A percentile compares a stretch with the other conserved stretches of the same genome.
Conservation (phyloP, 2,888 invertebrate species). For the Volucella zonaria region DNA sequence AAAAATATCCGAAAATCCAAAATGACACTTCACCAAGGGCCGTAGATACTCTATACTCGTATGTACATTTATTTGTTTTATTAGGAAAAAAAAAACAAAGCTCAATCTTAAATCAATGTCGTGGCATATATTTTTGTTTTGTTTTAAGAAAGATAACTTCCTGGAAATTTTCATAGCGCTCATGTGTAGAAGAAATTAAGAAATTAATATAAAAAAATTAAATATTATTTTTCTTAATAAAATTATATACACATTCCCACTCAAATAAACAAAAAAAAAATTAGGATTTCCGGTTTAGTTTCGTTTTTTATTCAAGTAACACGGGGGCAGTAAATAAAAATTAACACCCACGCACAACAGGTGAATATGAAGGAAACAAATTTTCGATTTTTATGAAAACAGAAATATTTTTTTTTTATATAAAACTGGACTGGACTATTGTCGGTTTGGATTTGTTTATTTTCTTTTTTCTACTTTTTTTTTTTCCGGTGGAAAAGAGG, state of each 20-base stretch:
- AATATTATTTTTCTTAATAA: conserved; percentile 35
- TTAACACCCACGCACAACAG: conserved; percentile 67
- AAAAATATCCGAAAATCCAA: background rate
- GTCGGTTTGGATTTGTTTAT: conserved; percentile 34
- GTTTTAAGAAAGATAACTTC: conserved; percentile 43
- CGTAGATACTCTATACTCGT: background rate
- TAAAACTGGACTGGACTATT: conserved; percentile 3
- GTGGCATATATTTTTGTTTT: conserved; percentile 38
- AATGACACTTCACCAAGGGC: background rate
- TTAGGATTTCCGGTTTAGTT: conserved; percentile 49
- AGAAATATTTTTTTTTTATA: conserved; percentile 7
- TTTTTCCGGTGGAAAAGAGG: conserved; percentile 6
- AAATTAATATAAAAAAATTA: background rate
- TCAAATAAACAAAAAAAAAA: background rate
- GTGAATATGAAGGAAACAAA: conserved; percentile 52
- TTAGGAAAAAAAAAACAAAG: background rate
- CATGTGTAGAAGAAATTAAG: conserved; percentile 20
- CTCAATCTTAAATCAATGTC: conserved; percentile 18
- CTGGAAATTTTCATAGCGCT: conserved; percentile 60
- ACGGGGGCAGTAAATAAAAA: conserved; percentile 50
- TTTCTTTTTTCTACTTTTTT: conserved; percentile 27
- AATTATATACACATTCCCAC: background rate
- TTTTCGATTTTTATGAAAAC: conserved; percentile 44
- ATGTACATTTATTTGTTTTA: background rate
- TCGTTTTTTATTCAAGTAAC: conserved; percentile 3